These are phyloP conservation scores for Micropoecilia bifurca DNA, from an alignment of 2,797 vertebrate species.

Conservation along the genomic window DNA sequence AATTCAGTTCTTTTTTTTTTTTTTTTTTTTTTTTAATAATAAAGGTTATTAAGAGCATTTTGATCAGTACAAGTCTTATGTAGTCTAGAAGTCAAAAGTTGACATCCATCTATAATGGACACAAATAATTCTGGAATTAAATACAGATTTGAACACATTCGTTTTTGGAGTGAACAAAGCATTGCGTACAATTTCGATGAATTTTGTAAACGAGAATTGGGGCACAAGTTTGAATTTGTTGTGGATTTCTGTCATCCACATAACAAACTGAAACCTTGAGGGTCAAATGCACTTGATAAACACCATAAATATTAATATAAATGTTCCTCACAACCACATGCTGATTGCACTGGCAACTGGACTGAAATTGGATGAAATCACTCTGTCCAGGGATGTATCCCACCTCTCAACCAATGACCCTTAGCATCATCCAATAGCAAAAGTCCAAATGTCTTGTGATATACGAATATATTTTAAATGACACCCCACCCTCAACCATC, in stretches of 20 bases:
- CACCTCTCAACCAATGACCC: neutral
- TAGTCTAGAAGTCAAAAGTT: neutral
- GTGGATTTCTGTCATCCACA: neutral
- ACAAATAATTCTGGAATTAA: neutral
- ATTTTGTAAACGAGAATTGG: neutral
- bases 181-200: neutral
- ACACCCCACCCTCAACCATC: neutral
- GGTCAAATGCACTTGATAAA: neutral
- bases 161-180: neutral
- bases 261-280: neutral
- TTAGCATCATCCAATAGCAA: neutral
- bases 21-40: neutral
- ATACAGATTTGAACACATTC: too few relatives aligned
- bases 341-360: neutral
- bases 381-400: neutral
- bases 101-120: neutral
- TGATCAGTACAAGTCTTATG: neutral
- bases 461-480: too few relatives aligned
- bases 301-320: neutral
- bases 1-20: neutral
- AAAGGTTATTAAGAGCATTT: neutral
- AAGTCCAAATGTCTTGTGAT: neutral
- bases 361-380: neutral
- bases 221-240: neutral
- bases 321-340: neutral